Evolutionary conservation across 2,113 vertebrate species (phyloP), one percentile per base, ranked within the genome.

Genomic region (Oceanites oceanicus): DNA sequence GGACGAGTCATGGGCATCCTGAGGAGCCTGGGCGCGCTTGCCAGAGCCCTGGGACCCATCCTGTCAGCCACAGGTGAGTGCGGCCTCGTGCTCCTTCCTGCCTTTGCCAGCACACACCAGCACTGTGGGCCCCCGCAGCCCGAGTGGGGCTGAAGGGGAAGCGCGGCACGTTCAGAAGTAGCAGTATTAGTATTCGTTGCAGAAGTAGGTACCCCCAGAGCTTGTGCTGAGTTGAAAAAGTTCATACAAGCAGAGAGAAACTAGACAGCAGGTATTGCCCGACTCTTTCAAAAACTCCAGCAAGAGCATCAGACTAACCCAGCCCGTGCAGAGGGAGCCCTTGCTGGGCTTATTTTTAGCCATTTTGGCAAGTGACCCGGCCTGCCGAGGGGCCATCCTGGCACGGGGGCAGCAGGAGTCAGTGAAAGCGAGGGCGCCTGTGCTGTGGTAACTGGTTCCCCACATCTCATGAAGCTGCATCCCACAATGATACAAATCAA

Each of bases 1-100:
- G 99, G 99, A 36, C 98, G 98, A 0, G 97, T 99, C 53, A 99
- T 99, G 99, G 99, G 99, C 29, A 99, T 99, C 15, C 97, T 99
- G 74, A 97, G 99, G 38, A 99, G 99, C 96, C 95, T 99, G 85
- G 99, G 99, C 0, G 99, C 99, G 44, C 98, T 99, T 20, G 99
- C 99, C 45, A 98, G 99, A 97, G 99, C 99, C 11, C 65, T 99
- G 79, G 99, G 99, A 26, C 99, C 99, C 0, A 38, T 99, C 50
- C 84, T 98, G 67, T 98, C 99, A 1, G 99, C 99, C 13, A 98
- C 99, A 44, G 98, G 99, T 99, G 83, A 98, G 98, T 44, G 66
- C 1, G 7, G n/a, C 61, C 61, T 42, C 2, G 0, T 27, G 42
- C 22, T 18, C 62, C 17, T 7, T 10, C 45, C 55, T 13, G 23